These are phyloP conservation scores for Trachythela sp. DNA, from an alignment of 64 coral and sea anemone genomes.

Conservation along the genomic window DNA sequence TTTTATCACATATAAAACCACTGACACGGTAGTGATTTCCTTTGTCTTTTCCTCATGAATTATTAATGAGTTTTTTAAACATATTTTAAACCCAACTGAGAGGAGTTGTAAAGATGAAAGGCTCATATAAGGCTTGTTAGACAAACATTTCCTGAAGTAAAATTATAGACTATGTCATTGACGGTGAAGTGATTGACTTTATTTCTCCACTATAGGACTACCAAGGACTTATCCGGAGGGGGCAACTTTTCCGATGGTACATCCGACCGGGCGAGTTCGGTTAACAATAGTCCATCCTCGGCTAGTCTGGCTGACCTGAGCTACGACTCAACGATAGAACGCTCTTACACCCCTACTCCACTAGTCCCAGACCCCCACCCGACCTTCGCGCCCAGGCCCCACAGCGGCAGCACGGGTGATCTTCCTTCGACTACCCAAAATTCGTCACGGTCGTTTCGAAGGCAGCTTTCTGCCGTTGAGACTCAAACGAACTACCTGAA, in stretches of 20 bases:
- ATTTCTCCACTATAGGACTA: neutral
- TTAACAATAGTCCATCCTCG: neutral
- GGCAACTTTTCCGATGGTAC: neutral
- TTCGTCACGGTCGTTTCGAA: neutral
- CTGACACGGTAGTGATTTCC: too few relatives aligned
- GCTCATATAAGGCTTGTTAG: too few relatives aligned
- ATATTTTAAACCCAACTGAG: too few relatives aligned
- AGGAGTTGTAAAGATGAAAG: too few relatives aligned
- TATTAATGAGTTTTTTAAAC: too few relatives aligned
- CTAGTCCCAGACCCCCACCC: neutral
- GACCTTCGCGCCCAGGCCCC: neutral
- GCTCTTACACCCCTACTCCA: neutral
- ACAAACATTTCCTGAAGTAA: too few relatives aligned
- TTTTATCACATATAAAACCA: too few relatives aligned
- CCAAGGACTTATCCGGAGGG: neutral
- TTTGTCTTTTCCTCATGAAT: too few relatives aligned
- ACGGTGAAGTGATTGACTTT: neutral
- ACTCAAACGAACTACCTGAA: neutral
- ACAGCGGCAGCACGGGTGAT: neutral
- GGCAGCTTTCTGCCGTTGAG: neutral
- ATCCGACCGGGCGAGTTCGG: neutral
- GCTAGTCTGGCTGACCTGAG: neutral
- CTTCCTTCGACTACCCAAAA: neutral
- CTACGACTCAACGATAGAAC: neutral
- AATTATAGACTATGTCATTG: too few relatives aligned